phyloP scores from a whole-genome alignment of 2,888 invertebrate genomes.

The Heteropelma amictum region DNA sequence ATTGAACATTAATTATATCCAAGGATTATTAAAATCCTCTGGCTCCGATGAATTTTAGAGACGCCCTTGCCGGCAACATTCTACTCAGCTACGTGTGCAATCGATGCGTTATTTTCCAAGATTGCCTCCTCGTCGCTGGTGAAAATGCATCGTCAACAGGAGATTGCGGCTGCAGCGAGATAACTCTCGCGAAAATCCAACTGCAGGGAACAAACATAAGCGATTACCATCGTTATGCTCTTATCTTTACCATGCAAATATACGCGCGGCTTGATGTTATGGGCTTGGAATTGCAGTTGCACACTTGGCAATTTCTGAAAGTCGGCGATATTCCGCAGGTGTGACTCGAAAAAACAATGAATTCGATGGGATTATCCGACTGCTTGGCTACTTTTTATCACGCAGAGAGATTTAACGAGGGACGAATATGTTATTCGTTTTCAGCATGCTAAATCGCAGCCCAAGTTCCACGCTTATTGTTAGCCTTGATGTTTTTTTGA shows the following conservation, averaged over 20 bases:
- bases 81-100: background rate
- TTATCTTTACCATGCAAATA: background rate
- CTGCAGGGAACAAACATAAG: constrained; percentile 22
- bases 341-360: too few relatives aligned
- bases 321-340: too few relatives aligned
- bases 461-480: too few relatives aligned
- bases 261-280: too few relatives aligned
- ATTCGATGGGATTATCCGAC: too few relatives aligned
- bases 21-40: constrained; percentile 62
- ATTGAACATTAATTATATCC: constrained; percentile 62
- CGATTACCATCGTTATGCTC: background rate
- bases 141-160: constrained; percentile 1
- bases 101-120: constrained; percentile 41
- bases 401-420: too few relatives aligned
- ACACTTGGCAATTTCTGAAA: too few relatives aligned
- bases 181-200: constrained; percentile 33
- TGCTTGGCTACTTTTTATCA: too few relatives aligned
- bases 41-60: constrained; percentile 60
- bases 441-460: too few relatives aligned
- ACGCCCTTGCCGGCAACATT: constrained; percentile 4
- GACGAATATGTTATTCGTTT: too few relatives aligned
- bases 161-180: background rate
- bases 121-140: constrained; percentile 21
- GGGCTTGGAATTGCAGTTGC: too few relatives aligned
- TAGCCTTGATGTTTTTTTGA: too few relatives aligned